Evolutionary conservation across 2,888 invertebrate genomes (phyloP), one percentile per base, ranked within the genome.

Genomic region (Napeogenes sylphis): DNA sequence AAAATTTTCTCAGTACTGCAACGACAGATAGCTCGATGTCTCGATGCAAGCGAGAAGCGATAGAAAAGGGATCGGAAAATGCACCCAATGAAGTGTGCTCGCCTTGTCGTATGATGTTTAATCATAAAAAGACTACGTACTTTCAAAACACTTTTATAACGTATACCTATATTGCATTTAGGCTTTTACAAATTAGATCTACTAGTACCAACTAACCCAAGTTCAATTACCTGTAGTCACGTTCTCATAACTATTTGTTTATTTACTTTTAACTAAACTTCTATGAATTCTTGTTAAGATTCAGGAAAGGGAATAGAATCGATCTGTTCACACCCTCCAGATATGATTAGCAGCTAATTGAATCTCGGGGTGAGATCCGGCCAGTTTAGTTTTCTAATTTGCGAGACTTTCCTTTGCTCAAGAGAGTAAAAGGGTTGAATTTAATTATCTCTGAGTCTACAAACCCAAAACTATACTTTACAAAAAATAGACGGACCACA

Each of bases 291-390:
- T 64, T 66, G 62, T 59, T 70, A 73, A 78, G 81, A 78, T 78
- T 77, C 75, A 75, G 73, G 73, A 81, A 82, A 85, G 85, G 84
- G 72, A 69, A 69, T 71, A 66, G 79, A 76, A 87, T 90, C 88
- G 89, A 90, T 87, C 83, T 82, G 65, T 79, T 85, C 81, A 86
- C 87, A 84, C 90, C 90, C 90, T 87, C 84, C 80, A 90, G 85
- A 90, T 90, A 90, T 90, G 90, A 90, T 90, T 90, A 90, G 86
- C 82, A 82, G 82, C 87, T 90, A 90, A 90, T 90, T 90, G 87
- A 90, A 90, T 89, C 82, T 78, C 82, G 84, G 89, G 88, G 87
- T 83, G 89, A 84, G 87, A 87, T 86, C 84, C 85, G 81, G 75
- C 74, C 83, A 88, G 90, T 90, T 90, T 90, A 90, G 90, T 90